Evolutionary conservation across 1,140 invertebrate genomes (phyloP), one percentile per base, ranked within the genome.

Genomic region (Limonius californicus): DNA sequence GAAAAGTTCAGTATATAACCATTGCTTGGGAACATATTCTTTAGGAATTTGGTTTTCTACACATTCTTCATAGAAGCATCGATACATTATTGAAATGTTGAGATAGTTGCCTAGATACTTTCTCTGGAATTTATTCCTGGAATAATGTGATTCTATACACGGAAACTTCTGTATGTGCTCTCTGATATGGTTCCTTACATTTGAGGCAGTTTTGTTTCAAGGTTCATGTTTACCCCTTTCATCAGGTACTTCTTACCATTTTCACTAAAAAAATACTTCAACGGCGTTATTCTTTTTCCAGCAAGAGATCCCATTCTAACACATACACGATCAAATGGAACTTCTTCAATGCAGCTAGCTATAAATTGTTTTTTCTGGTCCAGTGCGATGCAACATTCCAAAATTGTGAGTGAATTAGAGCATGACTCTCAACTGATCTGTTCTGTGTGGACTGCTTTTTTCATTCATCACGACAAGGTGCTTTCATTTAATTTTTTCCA

Each of bases 21-120:
- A 55, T n/a, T 6, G n/a, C n/a, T 55, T 55, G 14, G 54, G 27
- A 4, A 27, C 30, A 55, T 45, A 6, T 45, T 45, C 43, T 7
- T 45, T 45, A 45, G 43, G n/a, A 45, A 45, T 45, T 45, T 45
- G 43, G 43, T 45, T n/a, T 45, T 45, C 43, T 45, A 18, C 16
- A 45, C 43, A 45, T 14, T 45, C n/a, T 7, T 45, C n/a, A 45
- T 45, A 45, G 43, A 45, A 45, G 43, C 4, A 45, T 14, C 43
- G 43, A 45, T 45, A 45, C 16, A 45, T n/a, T 45, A 45, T 45
- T 45, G 43, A 45, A 45, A 45, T 45, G 43, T 45, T 45, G 43
- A 45, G 12, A 45, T 18, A 6, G 16, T 14, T 14, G 16, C 7
- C 12, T 45, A 14, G n/a, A n/a, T 14, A 14, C 16, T n/a, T n/a